Base-by-base conservation (phyloP, 2,113 vertebrate genomes). In the Regulus satrapa region DNA sequence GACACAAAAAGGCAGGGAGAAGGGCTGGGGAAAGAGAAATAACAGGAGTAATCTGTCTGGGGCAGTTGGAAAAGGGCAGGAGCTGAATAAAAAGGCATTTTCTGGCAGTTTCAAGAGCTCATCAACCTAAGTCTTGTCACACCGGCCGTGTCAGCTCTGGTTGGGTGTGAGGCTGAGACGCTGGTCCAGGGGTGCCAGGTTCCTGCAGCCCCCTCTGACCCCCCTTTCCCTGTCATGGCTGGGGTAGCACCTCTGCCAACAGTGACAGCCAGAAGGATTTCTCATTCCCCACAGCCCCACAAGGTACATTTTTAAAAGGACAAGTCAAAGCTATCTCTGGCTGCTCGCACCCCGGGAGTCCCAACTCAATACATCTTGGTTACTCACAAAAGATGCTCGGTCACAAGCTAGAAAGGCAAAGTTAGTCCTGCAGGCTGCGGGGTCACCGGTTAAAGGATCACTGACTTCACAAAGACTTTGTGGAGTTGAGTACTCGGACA, bases 221-320 rank as follows among this genome's bases (percentile, higher is more conserved):
- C 72, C 63, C 95, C 84, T 86, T 58, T 69, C 77, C 80, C 95
- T 95, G 92, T 96, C 91, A 94, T 66, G 69, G 75, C 18, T 11
- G 67, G 40, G 52, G 81, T 63, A 85, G 79, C 41, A 31, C 78
- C 19, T 32, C 91, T 86, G 87, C 95, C 66, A 93, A 93, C 97
- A 97, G 92, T 98, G 98, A 98, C 98, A 98, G 97, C 94, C 97
- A 91, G 97, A 97, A 97, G 95, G 95, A 97, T 97, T 95, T 95
- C 88, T 97, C 97, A 93, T 97, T 97, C 97, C 97, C 97, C 95
- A 92, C 67, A 95, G 97, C 88, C 93, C 96, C 96, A 88, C 96
- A 97, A 97, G 98, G 97, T 98, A 98, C 98, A 98, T 98, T 98
- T 96, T 97, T 97, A 97, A 98, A 97, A 97, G 97, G 96, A 96